Evolutionary conservation across 2,888 invertebrate genomes (phyloP), one percentile per base, ranked within the genome.

Genomic region (Caenorhabditis auriculariae): DNA sequence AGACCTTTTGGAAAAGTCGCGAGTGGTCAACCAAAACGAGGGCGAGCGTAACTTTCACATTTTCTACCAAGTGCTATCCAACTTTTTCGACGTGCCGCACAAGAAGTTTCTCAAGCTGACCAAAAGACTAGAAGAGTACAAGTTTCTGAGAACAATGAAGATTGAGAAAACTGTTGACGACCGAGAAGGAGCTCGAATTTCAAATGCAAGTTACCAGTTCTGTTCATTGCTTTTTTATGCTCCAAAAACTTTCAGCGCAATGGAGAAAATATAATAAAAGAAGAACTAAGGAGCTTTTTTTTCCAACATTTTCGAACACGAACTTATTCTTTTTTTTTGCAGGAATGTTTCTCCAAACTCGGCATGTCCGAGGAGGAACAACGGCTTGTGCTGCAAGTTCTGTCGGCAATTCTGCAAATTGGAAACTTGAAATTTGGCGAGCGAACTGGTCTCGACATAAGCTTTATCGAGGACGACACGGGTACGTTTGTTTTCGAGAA

Each of bases 11-110:
- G 80, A 80, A 55, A 80, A 85, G 82, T 87, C 88, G 5, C 84
- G 88, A 57, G 88, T 88, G 1, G 87, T 87, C 7, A 84, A 84
- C 39, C 87, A 87, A 72, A 87, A 87, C 80, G 76, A 82, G n/a
- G 85, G 85, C 38, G 88, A 88, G 75, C 82, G 88, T 60, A 87
- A 86, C 76, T 88, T 88, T 79, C 88, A 88, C 79, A 86, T 88
- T 63, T 88, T 88, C 82, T 88, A 88, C 81, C 88, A 88, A 76
- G 78, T 88, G 37, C 63, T 80, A 15, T 70, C 74, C 3, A 53
- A 62, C 17, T 66, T 66, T 17, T 66, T 74, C 27, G 67, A 66
- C 37, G 42, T 28, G 39, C 62, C 55, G 9, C 60, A 64, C 46
- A 67, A 59, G 46, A 58, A 52, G 45, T 63, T 62, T 44, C 41